Evolutionary conservation across 2,888 invertebrate species (phyloP).

Genomic region (Drosophila hamatofila): DNA sequence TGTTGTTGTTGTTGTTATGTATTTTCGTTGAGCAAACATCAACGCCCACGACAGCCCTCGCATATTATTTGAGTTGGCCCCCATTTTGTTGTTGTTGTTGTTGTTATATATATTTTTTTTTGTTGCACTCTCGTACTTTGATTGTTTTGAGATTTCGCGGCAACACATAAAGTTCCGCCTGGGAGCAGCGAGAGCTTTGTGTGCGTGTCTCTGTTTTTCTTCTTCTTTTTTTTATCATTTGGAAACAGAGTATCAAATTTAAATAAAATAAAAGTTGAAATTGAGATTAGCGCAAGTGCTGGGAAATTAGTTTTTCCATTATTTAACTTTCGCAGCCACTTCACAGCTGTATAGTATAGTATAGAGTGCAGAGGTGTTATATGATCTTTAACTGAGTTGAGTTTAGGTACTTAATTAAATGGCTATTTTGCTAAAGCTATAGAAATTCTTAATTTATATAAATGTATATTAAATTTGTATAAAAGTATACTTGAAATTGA

Average conservation of each 20-base stretch:
- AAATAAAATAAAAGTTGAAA: slow-evolving; percentile 77
- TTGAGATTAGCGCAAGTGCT: slow-evolving; percentile 71
- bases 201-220: slow-evolving; percentile 19
- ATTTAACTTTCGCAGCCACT: slow-evolving; percentile 41
- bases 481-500: too few species aligned
- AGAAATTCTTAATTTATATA: too few species aligned
- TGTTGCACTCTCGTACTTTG: slow-evolving; percentile 67
- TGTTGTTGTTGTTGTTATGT: slow-evolving; percentile 48
- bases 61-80: slow-evolving; percentile 72
- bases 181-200: slow-evolving; percentile 22
- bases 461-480: too few species aligned
- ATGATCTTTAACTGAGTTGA: neutral
- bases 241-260: slow-evolving; percentile 64
- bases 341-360: too few species aligned
- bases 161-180: slow-evolving; percentile 70
- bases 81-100: slow-evolving; percentile 28
- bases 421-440: too few species aligned
- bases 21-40: slow-evolving; percentile 75
- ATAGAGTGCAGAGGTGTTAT: neutral
- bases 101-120: slow-evolving; percentile 22
- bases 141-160: slow-evolving; percentile 78
- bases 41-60: slow-evolving; percentile 69
- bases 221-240: slow-evolving; percentile 55
- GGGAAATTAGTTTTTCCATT: slow-evolving; percentile 69
- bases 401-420: neutral